Evolutionary conservation across 2,888 invertebrate genomes (phyloP).

Genomic region (Phaedon cochleariae): DNA sequence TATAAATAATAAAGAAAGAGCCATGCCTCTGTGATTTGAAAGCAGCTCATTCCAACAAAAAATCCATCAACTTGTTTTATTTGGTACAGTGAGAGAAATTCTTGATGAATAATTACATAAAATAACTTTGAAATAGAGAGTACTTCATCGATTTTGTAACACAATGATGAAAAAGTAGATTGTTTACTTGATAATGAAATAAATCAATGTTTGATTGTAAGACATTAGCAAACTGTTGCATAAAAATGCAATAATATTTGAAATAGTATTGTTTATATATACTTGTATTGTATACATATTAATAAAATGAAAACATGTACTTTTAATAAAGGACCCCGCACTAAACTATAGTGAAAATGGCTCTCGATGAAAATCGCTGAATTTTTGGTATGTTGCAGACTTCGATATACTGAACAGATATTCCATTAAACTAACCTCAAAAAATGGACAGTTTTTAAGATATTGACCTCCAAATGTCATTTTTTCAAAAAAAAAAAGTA

Average conservation of each 20-base stretch:
- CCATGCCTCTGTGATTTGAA: constrained; percentile 41
- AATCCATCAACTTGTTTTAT: too few species aligned
- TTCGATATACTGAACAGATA: too few species aligned
- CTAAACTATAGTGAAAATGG: too few species aligned
- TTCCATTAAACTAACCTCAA: too few species aligned
- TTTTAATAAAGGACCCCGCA: too few species aligned
- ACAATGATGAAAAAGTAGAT: constrained; percentile 21
- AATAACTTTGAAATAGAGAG: neutral
- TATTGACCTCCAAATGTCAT: too few species aligned
- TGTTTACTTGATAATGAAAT: constrained; percentile 24
- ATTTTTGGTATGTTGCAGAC: too few species aligned
- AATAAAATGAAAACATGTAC: constrained; percentile 30
- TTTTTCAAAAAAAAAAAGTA: too few species aligned
- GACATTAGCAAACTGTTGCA: constrained; percentile 38
- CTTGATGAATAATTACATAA: neutral
- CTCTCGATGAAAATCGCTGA: too few species aligned
- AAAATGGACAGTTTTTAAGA: too few species aligned
- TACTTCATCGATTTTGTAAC: constrained; percentile 4
- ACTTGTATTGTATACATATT: constrained; percentile 22
- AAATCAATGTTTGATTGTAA: constrained; percentile 41
- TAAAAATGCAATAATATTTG: constrained; percentile 44
- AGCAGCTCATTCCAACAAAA: constrained; percentile 44
- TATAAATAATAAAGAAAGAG: constrained; percentile 12
- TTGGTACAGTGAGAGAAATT: too few species aligned
- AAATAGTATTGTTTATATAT: constrained; percentile 33